A percentile compares a stretch with the other conserved stretches of the same genome.
Evolutionary conservation across 1,140 invertebrate genomes (phyloP).

Genomic region (Apis florea): DNA sequence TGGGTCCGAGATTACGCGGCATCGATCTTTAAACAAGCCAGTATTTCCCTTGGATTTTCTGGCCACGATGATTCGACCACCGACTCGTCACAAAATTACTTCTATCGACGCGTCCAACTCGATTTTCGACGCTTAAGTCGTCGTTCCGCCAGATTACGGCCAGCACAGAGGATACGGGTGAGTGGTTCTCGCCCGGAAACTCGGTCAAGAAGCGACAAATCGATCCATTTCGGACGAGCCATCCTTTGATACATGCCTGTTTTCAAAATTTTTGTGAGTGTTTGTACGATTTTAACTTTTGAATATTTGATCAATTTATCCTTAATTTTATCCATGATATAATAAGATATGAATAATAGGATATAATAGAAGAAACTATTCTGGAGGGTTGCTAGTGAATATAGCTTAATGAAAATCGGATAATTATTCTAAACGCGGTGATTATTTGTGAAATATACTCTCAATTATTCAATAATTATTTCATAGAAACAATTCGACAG

Average conservation of each 20-base stretch:
- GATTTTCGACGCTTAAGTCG: constrained; percentile 49
- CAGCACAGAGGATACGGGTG: neutral
- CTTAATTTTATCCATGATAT: no score
- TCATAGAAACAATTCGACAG: no score
- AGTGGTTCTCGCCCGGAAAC: constrained; percentile 8
- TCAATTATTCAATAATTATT: no score
- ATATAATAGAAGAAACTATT: no score
- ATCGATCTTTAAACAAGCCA: constrained; percentile 66
- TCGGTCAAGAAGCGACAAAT: constrained; percentile 16
- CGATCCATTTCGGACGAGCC: constrained; percentile 3
- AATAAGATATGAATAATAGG: no score
- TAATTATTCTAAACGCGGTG: no score
- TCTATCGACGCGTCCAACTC: constrained; percentile 28
- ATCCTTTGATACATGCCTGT: neutral
- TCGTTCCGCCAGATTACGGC: constrained; percentile 8
- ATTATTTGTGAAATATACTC: no score
- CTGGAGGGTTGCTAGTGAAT: no score
- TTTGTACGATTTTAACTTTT: no score
- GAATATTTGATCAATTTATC: no score
- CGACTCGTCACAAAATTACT: constrained; percentile 43
- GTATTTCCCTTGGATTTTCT: constrained; percentile 71
- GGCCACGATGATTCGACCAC: constrained; percentile 68
- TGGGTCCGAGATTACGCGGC: constrained; percentile 60
- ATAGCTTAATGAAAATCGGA: no score
- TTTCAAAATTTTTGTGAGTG: neutral